These are phyloP conservation scores for Rhinolophus ferrumequinum DNA, from an alignment of 2,113 vertebrate genomes.

Conservation along the genomic window DNA sequence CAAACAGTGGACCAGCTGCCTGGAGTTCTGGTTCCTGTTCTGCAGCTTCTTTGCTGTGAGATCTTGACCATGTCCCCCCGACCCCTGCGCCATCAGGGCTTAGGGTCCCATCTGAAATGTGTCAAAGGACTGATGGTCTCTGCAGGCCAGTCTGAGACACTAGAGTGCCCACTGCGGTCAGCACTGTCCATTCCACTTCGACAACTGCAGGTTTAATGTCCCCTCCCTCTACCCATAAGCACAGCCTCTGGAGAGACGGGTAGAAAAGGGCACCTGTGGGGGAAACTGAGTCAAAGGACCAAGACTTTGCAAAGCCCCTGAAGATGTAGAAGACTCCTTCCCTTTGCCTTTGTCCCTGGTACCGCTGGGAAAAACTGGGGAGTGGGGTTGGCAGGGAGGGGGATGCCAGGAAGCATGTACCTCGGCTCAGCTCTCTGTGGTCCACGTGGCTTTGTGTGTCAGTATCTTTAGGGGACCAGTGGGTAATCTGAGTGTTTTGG, in stretches of 20 bases:
- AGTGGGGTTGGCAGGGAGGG: fast-evolving
- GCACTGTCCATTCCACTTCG: background rate
- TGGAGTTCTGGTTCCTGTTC: background rate
- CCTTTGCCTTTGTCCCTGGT: background rate
- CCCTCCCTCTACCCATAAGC: background rate
- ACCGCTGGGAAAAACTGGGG: background rate
- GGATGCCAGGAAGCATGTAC: background rate
- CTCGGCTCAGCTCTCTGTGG: fast-evolving
- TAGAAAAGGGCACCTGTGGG: background rate
- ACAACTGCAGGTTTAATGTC: background rate
- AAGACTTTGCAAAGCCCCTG: background rate
- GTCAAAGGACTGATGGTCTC: background rate
- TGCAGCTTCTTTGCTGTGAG: background rate
- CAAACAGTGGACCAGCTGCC: too few relatives aligned
- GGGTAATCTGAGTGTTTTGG: conserved; percentile 66
- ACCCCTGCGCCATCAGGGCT: background rate
- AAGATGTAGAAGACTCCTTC: background rate
- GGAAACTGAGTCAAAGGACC: background rate
- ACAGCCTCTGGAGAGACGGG: background rate
- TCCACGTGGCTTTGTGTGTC: background rate
- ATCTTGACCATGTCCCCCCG: background rate
- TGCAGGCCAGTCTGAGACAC: background rate
- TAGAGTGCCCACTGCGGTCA: background rate
- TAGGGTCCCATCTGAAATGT: fast-evolving
- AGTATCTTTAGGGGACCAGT: conserved; percentile 51